phyloP scores from a whole-genome alignment of 2,888 invertebrate genomes.

The Phorcus lineatus region DNA sequence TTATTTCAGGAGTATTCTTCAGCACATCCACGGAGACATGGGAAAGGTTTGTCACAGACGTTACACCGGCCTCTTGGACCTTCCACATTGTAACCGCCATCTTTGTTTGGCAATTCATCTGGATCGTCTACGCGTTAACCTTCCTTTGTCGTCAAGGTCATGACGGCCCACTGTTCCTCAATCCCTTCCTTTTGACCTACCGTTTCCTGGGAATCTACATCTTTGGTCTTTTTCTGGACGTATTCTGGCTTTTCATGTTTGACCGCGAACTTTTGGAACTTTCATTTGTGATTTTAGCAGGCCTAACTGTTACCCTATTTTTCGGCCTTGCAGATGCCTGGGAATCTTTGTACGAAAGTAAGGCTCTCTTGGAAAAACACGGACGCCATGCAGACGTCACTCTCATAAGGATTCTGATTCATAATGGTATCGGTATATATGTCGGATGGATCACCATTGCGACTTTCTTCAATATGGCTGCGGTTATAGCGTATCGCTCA shows the following conservation, averaged over 20 bases:
- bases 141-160: conserved; percentile 55
- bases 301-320: conserved; percentile 55
- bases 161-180: conserved; percentile 57
- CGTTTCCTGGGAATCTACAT: conserved; percentile 58
- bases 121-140: conserved; percentile 61
- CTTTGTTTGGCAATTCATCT: conserved; percentile 64
- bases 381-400: conserved; percentile 58
- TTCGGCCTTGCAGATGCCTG: conserved; percentile 60
- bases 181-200: conserved; percentile 60
- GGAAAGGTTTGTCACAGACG: conserved; percentile 55
- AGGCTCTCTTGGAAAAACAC: conserved; percentile 49
- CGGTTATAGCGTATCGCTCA: conserved; percentile 56
- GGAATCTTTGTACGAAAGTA: conserved; percentile 49
- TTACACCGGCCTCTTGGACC: conserved; percentile 70
- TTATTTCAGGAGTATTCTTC: conserved; percentile 41
- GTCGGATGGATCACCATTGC: conserved; percentile 70
- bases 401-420: conserved; percentile 62
- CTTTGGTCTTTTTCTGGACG: conserved; percentile 57
- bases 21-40: conserved; percentile 56
- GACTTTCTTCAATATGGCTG: conserved; percentile 64
- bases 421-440: conserved; percentile 70
- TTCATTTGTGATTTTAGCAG: conserved; percentile 49
- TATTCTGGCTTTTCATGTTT: conserved; percentile 69
- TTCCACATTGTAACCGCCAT: conserved; percentile 67
- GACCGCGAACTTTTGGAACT: conserved; percentile 60